Conservation (phyloP, 2,113 vertebrate species). For the Sus scrofa region T2T-Sscrofa CM000813.6:42908001-42908500, state of each 20-base stretch:
- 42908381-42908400: background rate
- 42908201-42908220: background rate
- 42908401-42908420: background rate
- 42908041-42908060: conserved; percentile 12
- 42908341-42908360: background rate
- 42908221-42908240: background rate
- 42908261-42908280: background rate
- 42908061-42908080: background rate
- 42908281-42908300: conserved; percentile 7
- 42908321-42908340: background rate
- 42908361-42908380: background rate
- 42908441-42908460: background rate
- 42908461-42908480: background rate
- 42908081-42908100: background rate
- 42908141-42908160: background rate
- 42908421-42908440: background rate
- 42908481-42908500: background rate
- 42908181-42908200: background rate
- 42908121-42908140: conserved; percentile 24
- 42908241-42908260: background rate
- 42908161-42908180: conserved; percentile 58
- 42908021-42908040: conserved; percentile 62
- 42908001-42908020: conserved; percentile 59
- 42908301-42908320: background rate
- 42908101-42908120: conserved; percentile 7